Conservation (phyloP, 2,113 vertebrate genomes). For the Coreoperca whiteheadi region DNA sequence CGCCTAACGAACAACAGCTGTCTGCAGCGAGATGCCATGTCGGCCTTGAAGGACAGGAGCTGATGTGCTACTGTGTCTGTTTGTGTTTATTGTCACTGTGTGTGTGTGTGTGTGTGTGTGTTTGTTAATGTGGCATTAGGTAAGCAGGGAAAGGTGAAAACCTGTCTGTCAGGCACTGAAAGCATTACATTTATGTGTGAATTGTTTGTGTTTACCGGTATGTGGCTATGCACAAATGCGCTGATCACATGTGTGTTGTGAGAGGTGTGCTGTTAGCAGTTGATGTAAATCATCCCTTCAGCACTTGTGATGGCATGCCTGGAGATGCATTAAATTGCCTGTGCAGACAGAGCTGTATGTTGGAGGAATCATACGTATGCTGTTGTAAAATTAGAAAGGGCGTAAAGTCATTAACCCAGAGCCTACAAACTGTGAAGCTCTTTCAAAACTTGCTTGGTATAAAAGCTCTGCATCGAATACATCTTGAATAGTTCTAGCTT, state of each 20-base stretch:
- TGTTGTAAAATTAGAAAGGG: slow-evolving; percentile 67
- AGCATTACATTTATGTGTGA: slow-evolving; percentile 41
- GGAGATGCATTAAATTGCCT: slow-evolving; percentile 65
- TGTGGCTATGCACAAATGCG: slow-evolving; percentile 10
- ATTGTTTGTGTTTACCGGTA: slow-evolving; percentile 36
- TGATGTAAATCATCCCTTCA: slow-evolving; percentile 68
- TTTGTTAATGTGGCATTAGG: slow-evolving; percentile 28
- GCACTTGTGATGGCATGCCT: slow-evolving; percentile 67
- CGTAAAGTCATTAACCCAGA: slow-evolving; percentile 46
- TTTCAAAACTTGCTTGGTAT: slow-evolving; percentile 46
- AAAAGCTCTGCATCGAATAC: slow-evolving; percentile 17
- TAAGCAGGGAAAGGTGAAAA: slow-evolving; percentile 44
- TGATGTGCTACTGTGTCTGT: slow-evolving; percentile 39
- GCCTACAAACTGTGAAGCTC: slow-evolving; percentile 17
- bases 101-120: slow-evolving; percentile 13
- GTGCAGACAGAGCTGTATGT: slow-evolving; percentile 51
- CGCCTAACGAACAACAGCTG: slow-evolving; percentile 82
- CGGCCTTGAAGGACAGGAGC: slow-evolving; percentile 33
- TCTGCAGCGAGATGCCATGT: slow-evolving; percentile 61
- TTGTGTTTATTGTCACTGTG: slow-evolving; percentile 34
- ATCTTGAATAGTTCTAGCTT: too few species aligned
- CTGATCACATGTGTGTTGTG: slow-evolving; percentile 20
- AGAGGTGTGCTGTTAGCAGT: slow-evolving; percentile 41
- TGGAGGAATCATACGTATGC: slow-evolving; percentile 57
- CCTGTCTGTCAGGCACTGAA: slow-evolving; percentile 37